Base-by-base conservation (phyloP, 2,888 invertebrate species). In the Tanytarsus gracilentus region DNA sequence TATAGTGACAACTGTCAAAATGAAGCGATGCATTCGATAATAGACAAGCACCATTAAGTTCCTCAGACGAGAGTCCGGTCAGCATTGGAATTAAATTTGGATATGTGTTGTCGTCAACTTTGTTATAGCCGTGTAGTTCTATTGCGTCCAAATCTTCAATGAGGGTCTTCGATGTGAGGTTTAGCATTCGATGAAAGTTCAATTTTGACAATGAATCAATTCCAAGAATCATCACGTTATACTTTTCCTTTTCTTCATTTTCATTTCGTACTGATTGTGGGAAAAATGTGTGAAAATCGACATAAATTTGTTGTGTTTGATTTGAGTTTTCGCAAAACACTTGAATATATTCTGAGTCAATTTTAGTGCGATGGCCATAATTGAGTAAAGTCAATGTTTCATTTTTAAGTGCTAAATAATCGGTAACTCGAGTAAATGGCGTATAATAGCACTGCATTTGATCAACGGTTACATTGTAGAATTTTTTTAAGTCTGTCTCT, bases 101-200 rank as follows among this genome's bases (percentile, higher is more conserved):
- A 70, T 88, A 94, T 0, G 95, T 95, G 71, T 95, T 96, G 71
- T 95, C 95, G 3, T 84, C 96, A 7, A 96, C 87, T 78, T 95
- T 96, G 69, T 89, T 93, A 72, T 91, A 94, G 4, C 95, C 96
- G 64, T 85, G 72, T 69, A 96, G 77, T 69, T 91, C 91, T 55
- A 88, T 78, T 36, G 85, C 84, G 11, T 79, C 78, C 62, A 87
- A 74, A 48, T 58, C 48, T 14, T 60, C 60, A 62, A 78, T 75
- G 26, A 88, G 71, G 64, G 79, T 79, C 1, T 73, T 68, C 3
- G 76, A 72, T 0, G 89, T 88, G 67, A 78, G 78, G 0, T 86
- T 86, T 86, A 94, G 86, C 66, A 88, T 88, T 48, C 94, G 80
- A 64, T 87, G 81, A 65, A 93, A 85, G 72, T 92, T 92, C 63